These are phyloP conservation scores for Sorex maritimensis DNA, from an alignment of 2,797 vertebrate genomes.

Conservation along the genomic window DNA sequence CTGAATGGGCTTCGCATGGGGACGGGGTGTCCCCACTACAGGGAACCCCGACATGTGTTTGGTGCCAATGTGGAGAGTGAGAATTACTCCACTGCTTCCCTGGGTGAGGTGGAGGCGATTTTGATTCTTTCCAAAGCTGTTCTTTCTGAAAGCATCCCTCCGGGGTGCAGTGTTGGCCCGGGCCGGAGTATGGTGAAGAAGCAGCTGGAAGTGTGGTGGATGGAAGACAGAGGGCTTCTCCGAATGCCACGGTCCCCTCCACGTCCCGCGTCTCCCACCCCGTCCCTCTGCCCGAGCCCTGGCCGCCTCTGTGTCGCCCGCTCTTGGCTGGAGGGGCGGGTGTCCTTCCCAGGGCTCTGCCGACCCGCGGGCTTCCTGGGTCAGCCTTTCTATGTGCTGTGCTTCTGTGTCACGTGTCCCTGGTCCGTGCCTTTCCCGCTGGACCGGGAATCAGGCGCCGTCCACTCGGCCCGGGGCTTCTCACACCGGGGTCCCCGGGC, in stretches of 20 bases:
- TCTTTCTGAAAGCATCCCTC: background rate
- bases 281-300: background rate
- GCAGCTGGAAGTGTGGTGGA: background rate
- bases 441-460: background rate
- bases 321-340: background rate
- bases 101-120: background rate
- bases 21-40: background rate
- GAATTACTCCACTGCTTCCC: no score
- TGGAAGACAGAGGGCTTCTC: background rate
- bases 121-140: background rate
- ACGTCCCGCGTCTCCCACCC: background rate
- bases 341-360: background rate
- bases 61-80: no score
- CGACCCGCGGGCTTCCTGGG: background rate
- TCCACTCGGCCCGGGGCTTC: background rate
- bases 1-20: background rate
- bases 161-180: background rate
- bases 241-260: no score
- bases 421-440: background rate
- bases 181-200: background rate
- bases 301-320: background rate
- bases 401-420: constrained; percentile 6
- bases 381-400: background rate
- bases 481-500: background rate
- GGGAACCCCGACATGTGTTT: no score